Conservation (phyloP, 1,140 invertebrate genomes). For the Gonatopus flavifemur region DNA sequence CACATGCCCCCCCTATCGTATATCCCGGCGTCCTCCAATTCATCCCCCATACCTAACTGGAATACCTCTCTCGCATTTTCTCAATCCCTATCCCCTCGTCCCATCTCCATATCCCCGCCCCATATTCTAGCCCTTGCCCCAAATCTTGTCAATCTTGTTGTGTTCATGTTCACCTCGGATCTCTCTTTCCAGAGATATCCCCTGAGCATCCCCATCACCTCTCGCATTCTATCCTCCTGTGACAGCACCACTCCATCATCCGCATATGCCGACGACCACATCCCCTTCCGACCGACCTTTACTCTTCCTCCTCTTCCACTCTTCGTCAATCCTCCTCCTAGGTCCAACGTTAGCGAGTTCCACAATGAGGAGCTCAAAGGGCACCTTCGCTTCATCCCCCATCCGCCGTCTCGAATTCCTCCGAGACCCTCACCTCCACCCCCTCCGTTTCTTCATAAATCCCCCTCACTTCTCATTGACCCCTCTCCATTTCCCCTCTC, state of each 20-base stretch:
- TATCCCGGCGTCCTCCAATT: neutral
- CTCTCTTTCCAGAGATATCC: neutral
- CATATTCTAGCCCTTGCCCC: neutral
- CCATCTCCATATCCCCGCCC: neutral
- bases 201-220: neutral
- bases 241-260: neutral
- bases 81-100: neutral
- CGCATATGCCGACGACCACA: neutral
- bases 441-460: too few species aligned
- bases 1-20: neutral
- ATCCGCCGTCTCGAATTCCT: neutral
- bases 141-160: neutral
- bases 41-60: neutral
- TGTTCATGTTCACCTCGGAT: neutral
- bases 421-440: neutral
- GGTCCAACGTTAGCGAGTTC: too few species aligned
- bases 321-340: neutral
- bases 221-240: neutral
- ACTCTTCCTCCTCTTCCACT: neutral
- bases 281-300: neutral
- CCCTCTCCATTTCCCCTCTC: neutral
- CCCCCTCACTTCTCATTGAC: too few species aligned
- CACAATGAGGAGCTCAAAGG: too few species aligned
- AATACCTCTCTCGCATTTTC: slow-evolving; percentile 1
- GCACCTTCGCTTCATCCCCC: neutral